Evolutionary conservation across 1,140 invertebrate species (phyloP).

Genomic region (Augochlora pura): DNA sequence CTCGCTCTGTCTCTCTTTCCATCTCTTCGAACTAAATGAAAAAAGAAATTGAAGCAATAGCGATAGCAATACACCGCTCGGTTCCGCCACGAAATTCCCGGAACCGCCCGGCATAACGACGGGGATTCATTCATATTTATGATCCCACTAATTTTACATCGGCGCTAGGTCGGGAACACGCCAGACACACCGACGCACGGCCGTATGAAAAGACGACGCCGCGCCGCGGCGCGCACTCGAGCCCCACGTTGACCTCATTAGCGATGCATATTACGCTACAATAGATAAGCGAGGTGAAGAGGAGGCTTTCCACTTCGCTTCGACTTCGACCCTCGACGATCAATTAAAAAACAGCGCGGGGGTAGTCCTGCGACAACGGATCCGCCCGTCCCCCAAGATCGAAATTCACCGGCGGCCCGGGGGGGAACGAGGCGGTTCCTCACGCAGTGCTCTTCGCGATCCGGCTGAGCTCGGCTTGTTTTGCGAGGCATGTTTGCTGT

Average conservation of each 20-base stretch:
- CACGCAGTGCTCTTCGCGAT: too few relatives aligned
- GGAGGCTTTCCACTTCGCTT: not conserved
- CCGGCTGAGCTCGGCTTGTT: too few relatives aligned
- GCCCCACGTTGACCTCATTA: slow-evolving; percentile 64
- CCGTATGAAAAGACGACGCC: slow-evolving; percentile 42
- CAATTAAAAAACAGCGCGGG: not conserved
- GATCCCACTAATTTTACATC: slow-evolving; percentile 21
- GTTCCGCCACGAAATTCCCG: not conserved
- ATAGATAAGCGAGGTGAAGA: slow-evolving; percentile 34
- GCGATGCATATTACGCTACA: slow-evolving; percentile 59
- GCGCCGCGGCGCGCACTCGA: slow-evolving; percentile 24
- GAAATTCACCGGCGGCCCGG: not conserved
- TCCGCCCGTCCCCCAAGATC: not conserved
- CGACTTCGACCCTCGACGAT: slow-evolving; percentile 9
- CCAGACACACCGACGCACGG: slow-evolving; percentile 31
- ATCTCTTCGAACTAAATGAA: not conserved
- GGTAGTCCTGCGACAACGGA: not conserved
- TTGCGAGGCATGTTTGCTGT: too few relatives aligned
- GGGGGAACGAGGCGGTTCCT: too few relatives aligned
- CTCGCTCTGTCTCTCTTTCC: slow-evolving; percentile 2
- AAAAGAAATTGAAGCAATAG: slow-evolving; percentile 30
- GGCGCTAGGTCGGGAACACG: not conserved
- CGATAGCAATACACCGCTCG: slow-evolving; percentile 19
- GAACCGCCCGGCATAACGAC: slow-evolving; percentile 27
- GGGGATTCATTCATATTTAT: slow-evolving; percentile 42